Conservation (phyloP, 2,888 invertebrate species). For the Acanthosepion esculentum region DNA sequence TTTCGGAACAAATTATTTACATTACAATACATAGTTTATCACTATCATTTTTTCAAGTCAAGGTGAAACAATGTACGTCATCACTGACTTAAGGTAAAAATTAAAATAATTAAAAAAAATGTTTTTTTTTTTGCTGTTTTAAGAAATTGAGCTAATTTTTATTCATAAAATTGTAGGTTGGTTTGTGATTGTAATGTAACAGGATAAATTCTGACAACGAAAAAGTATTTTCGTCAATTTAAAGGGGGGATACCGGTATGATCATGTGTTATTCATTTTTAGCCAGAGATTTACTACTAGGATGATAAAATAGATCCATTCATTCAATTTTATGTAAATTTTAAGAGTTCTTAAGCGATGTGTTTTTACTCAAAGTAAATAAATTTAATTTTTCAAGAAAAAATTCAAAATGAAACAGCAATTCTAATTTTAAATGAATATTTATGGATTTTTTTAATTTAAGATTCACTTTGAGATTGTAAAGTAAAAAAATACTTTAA, state of each 20-base stretch:
- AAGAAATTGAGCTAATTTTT: neutral
- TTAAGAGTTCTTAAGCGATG: neutral
- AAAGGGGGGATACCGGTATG: neutral
- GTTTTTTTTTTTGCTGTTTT: neutral
- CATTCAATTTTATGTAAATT: neutral
- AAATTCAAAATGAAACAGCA: neutral
- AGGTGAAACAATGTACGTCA: neutral
- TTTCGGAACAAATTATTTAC: neutral
- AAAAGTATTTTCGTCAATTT: neutral
- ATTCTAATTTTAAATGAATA: neutral
- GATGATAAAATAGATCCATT: neutral
- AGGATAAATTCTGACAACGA: too few relatives aligned
- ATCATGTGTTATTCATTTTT: neutral
- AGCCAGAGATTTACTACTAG: neutral
- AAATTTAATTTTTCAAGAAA: neutral
- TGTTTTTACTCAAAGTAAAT: too few relatives aligned
- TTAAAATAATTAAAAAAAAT: too few relatives aligned
- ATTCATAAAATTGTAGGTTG: neutral
- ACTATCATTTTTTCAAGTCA: neutral
- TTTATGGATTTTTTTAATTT: neutral
- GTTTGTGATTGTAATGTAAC: neutral
- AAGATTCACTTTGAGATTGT: too few relatives aligned
- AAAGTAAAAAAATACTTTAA: too few relatives aligned
- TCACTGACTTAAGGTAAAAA: too few relatives aligned
- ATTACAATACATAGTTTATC: neutral